Conservation (phyloP, 2,797 vertebrate species). For the Girardinus metallicus region DNA sequence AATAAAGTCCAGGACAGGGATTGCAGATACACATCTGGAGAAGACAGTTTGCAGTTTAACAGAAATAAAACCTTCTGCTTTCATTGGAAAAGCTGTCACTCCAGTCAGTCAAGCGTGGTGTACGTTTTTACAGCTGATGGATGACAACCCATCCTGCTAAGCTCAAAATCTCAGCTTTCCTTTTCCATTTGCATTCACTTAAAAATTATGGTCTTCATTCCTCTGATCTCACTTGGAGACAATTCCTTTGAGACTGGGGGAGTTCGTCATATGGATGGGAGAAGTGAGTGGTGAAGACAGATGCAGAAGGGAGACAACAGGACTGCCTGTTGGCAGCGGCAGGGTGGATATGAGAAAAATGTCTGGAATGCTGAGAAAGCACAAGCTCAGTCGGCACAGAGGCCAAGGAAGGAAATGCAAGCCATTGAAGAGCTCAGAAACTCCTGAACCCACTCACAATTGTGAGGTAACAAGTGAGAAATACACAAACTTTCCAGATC, state of each 20-base stretch:
- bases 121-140: conserved; percentile 20
- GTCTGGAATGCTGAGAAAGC: conserved; percentile 79
- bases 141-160: conserved; percentile 19
- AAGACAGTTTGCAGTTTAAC: neutral
- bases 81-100: neutral
- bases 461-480: conserved; percentile 5
- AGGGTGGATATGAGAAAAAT: conserved; percentile 76
- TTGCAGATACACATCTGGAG: neutral
- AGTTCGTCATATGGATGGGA: conserved; percentile 39
- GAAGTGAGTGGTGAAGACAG: conserved; percentile 48
- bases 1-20: neutral
- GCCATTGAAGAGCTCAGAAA: conserved; percentile 41
- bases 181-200: conserved; percentile 33
- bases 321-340: conserved; percentile 69
- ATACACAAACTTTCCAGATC: conserved; percentile 31
- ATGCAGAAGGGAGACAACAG: conserved; percentile 62
- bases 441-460: conserved; percentile 25
- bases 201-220: conserved; percentile 32
- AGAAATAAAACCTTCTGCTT: neutral
- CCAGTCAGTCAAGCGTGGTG: neutral
- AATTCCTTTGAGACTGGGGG: conserved; percentile 51
- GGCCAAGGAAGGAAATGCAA: conserved; percentile 63
- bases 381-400: conserved; percentile 46
- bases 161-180: conserved; percentile 31
- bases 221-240: conserved; percentile 64